Evolutionary conservation across 2,113 vertebrate genomes (phyloP), one percentile per base, ranked within the genome.

Genomic region (Paradoxurus hermaphroditus): DNA sequence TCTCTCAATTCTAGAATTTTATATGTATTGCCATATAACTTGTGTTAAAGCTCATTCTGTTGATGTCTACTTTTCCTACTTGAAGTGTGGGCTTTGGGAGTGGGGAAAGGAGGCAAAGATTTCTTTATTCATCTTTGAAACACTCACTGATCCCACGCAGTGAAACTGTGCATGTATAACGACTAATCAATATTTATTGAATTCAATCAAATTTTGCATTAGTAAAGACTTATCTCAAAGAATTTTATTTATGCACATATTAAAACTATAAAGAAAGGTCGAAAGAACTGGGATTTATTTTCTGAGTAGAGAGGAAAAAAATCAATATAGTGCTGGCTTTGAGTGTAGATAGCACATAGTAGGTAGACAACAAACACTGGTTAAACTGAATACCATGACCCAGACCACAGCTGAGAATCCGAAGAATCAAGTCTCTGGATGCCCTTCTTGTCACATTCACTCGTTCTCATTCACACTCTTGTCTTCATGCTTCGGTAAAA

Each of bases 71-170:
- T 21, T 65, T 92, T 46, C 77, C 84, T 18, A 6, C 11, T 4
- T 25, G 27, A 27, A 46, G 23, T 39, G 34, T 21, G 34, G 27
- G 5, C 34, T 77, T 83, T 65, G 51, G 5, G 86, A 21, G 5
- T 36, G 27, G 5, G 11, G 46, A 90, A 44, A 19, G 56, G 15
- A n/a, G 31, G 4, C 3, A 21, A 39, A 11, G 78, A 51, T 34
- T 62, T 72, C 68, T 95, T 84, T 56, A 18, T 46, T 94, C 67
- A 9, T 44, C 90, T 95, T n/a, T 49, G 39, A 96, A 97, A 75
- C 23, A 13, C 25, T 78, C 44, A 39, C 29, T 84, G 14, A 81
- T 63, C 12, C 90, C 63, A 34, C 18, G 46, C 56, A 34, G 46
- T 18, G 49, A 88, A 96, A 62, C 25, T 85, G 39, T 39, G 15